Conservation (phyloP, 2,113 vertebrate species). For the Hiodon tergisus region DNA sequence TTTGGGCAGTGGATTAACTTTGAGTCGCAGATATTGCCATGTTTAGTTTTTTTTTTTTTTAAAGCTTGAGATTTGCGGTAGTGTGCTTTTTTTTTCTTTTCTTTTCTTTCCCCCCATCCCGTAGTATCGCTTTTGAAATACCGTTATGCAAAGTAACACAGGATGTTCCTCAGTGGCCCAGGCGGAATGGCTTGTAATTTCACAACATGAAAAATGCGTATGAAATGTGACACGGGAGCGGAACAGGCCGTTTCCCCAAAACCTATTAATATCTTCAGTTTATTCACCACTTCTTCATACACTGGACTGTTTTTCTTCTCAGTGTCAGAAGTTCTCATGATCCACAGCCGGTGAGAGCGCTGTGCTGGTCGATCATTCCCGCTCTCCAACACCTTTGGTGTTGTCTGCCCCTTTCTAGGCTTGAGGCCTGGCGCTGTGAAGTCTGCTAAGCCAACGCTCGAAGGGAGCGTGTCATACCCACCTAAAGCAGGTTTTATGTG, state of each 20-base stretch:
- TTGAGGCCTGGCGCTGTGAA: not conserved
- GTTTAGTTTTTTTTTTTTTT: no score
- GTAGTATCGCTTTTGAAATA: not conserved
- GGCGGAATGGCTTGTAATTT: rapidly evolving
- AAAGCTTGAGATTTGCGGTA: no score
- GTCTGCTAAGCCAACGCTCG: not conserved
- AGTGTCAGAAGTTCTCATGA: not conserved
- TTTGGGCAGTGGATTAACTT: no score
- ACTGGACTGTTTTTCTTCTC: not conserved
- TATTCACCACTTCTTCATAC: not conserved
- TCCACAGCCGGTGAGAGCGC: not conserved
- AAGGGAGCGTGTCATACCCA: no score
- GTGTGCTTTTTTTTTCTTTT: no score
- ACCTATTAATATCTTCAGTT: not conserved
- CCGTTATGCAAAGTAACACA: no score
- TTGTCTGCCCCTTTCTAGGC: not conserved
- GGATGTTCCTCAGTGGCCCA: no score
- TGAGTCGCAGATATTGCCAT: no score
- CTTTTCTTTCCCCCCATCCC: no score
- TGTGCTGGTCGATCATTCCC: not conserved
- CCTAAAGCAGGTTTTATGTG: not conserved
- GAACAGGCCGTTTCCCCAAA: not conserved
- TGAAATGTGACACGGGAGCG: not conserved
- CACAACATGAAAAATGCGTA: not conserved
- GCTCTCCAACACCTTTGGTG: no score